Evolutionary conservation across 2,113 vertebrate genomes (phyloP).

Genomic region (Rhadina sibilatrix): DNA sequence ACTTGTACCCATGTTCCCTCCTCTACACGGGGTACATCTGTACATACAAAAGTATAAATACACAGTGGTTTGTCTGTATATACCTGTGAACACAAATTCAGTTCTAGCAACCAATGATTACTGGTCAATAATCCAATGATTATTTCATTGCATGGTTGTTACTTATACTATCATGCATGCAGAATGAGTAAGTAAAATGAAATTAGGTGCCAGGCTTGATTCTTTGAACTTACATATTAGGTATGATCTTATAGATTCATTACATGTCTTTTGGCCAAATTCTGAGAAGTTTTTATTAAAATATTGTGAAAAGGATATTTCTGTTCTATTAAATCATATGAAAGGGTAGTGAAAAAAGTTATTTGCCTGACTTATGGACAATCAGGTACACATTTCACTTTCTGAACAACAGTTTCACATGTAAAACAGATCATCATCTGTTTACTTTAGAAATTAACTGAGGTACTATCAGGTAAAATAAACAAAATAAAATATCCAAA

Average conservation of each 20-base stretch:
- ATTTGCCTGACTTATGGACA: not conserved
- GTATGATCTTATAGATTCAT: not conserved
- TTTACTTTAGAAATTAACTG: not conserved
- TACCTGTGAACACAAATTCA: not conserved
- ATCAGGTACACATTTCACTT: not conserved
- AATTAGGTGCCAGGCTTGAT: not conserved
- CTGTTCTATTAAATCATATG: not conserved
- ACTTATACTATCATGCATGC: not conserved
- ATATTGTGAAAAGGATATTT: not conserved
- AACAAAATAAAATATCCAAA: not conserved
- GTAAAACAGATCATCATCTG: not conserved
- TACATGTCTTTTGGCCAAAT: not conserved
- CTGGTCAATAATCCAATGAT: not conserved
- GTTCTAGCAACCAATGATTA: not conserved
- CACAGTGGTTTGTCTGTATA: not conserved
- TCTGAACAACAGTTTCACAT: not conserved
- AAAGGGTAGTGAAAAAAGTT: not conserved
- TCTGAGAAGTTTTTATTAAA: not conserved
- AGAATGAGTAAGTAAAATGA: not conserved
- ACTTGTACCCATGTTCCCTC: not conserved
- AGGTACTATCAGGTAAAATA: not conserved
- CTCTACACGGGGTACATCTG: not conserved
- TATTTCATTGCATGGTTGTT: not conserved
- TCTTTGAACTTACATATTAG: not conserved
- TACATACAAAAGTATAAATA: not conserved